Conservation (phyloP, 1,140 invertebrate genomes). For the Triops cancriformis region DNA sequence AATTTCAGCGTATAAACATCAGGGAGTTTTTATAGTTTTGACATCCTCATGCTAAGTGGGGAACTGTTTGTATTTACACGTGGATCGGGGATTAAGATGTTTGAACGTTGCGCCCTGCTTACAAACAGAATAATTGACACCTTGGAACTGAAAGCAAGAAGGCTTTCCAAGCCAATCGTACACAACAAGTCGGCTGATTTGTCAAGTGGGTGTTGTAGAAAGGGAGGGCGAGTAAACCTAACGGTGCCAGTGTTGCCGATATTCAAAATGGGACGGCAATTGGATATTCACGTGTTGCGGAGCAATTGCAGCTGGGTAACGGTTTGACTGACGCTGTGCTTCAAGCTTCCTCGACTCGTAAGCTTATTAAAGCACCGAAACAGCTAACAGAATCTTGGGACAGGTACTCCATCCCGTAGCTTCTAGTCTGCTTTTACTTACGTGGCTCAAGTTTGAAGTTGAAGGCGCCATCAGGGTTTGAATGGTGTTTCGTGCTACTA, state of each 20-base stretch:
- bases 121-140: slow-evolving; percentile 1
- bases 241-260: not conserved
- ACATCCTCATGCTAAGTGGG: not conserved
- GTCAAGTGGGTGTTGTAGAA: not conserved
- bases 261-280: not conserved
- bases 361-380: not conserved
- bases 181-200: not conserved
- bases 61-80: not conserved
- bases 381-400: not conserved
- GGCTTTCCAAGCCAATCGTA: not conserved
- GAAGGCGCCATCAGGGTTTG: not conserved
- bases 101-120: not conserved
- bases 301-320: not conserved
- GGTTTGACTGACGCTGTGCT: not conserved
- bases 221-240: too few species aligned
- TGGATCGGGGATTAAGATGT: not conserved
- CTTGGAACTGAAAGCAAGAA: not conserved
- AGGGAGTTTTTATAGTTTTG: not conserved
- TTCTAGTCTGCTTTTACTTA: not conserved
- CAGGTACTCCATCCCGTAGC: not conserved
- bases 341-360: not conserved
- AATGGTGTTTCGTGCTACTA: not conserved
- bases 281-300: not conserved
- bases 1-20: not conserved
- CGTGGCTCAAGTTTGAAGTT: not conserved